phyloP scores from a whole-genome alignment of 2,888 invertebrate species.

The Tenthredo amoena region DNA sequence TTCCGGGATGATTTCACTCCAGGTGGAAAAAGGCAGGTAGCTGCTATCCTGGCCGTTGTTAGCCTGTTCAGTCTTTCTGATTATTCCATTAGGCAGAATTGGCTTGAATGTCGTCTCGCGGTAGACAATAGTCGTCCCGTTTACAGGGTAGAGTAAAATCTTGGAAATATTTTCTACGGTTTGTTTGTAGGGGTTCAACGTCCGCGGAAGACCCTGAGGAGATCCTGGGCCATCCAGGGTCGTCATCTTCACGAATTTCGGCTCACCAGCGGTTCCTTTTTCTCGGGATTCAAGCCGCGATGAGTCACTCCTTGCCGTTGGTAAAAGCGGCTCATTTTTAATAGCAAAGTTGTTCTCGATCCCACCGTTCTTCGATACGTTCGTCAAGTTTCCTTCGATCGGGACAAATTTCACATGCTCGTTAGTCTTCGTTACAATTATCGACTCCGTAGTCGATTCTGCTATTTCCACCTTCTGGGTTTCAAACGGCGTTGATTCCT shows the following conservation, averaged over 20 bases:
- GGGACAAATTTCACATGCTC: constrained; percentile 3
- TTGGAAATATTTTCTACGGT: constrained; percentile 21
- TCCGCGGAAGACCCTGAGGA: neutral
- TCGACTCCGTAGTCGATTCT: neutral
- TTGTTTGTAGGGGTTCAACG: constrained; percentile 3
- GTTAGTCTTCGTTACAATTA: neutral
- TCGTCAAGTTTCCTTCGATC: constrained; percentile 38
- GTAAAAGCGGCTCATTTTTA: neutral
- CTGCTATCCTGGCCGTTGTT: constrained; percentile 1
- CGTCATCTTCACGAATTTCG: constrained; percentile 1
- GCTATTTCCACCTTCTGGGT: neutral
- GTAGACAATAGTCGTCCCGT: constrained; percentile 48
- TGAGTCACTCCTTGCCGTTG: constrained; percentile 16
- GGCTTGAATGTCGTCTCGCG: constrained; percentile 47
- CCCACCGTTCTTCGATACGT: constrained; percentile 58
- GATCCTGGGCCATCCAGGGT: constrained; percentile 12
- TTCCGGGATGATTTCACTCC: constrained; percentile 13
- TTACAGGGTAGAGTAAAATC: constrained; percentile 32
- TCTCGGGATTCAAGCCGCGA: neutral
- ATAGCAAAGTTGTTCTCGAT: constrained; percentile 54
- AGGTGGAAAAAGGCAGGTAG: constrained; percentile 43
- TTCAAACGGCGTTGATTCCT: neutral
- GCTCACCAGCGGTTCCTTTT: neutral
- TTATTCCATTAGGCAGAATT: constrained; percentile 17
- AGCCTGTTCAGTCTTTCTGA: constrained; percentile 12